Base-by-base conservation (phyloP, 1,140 invertebrate genomes). In the Probaryconus sp. region DNA sequence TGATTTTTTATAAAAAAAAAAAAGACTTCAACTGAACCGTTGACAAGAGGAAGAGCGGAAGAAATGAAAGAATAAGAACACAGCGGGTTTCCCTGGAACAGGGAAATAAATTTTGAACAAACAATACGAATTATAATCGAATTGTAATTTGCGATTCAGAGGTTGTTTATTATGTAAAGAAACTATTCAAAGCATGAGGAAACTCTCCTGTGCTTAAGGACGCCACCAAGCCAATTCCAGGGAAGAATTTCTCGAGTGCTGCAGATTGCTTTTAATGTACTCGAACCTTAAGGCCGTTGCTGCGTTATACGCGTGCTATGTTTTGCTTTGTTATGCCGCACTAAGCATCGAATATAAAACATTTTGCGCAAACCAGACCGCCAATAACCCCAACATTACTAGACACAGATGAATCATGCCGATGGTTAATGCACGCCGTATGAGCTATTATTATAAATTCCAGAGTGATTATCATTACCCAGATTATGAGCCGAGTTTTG, bases 201-300 rank as follows among this genome's bases (percentile, higher is more conserved):
- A 61, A 45, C 37, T 74, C 47, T 50, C 24, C 21, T 31, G 10
- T 16, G 42, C 42, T 47, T 65, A 53, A 65, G 26, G 45, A 26
- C 26, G 38, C 40, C 21, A 20, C 61, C 21, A 20, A 53, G 10
- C 47, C 14, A 73, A 63, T 43, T 18, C 53, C 20, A 45, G 42
- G 63, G 47, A 67, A 73, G 70, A 73, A 73, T 73, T 67, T 65
- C 70, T 61, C 50, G 26, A 58, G 30, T 50, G 51, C 60, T 40
- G 69, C 21, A 45, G 60, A 58, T 72, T 65, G 58, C 63, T 55
- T 73, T 61, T 73, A 55, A 61, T 61, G 61, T 50, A 67, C 33
- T 65, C 37, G 53, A 61, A 72, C 43, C 53, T 58, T 50, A 50
- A 33, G 37, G 45, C 50, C 30, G 43, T 50, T 55, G 45, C 53